Base-by-base conservation (phyloP, 2,888 invertebrate genomes). In the Bombylius major region DNA sequence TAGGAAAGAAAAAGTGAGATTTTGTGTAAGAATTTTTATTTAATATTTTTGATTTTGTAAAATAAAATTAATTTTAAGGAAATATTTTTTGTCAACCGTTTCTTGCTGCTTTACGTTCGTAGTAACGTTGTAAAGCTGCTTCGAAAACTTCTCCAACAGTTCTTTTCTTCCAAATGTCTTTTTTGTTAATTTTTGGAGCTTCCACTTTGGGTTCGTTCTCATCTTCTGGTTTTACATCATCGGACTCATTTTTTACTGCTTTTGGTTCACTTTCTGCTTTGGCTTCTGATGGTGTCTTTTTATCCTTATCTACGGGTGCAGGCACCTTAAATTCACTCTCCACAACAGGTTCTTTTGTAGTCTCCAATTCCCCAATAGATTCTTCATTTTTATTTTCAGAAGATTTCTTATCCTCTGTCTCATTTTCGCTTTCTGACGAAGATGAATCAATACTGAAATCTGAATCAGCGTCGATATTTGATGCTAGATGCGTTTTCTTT, bases 141-240 rank as follows among this genome's bases (percentile, higher is more conserved):
- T 87, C 85, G 71, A 86, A 88, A 4, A 82, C 79, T 52, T 79
- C 79, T 8, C 89, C 92, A 14, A 91, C 82, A 36, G 91, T 92
- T 63, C 91, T 78, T 67, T 92, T 92, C 65, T 84, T 82, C 89
- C 90, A 91, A 65, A 91, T 84, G 67, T 84, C 82, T 54, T 80
- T 72, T 75, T 84, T 85, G 68, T 85, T 82, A 58, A 80, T 74
- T 75, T 84, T 85, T 11, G 77, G 75, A 66, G 61, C 60, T 45
- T 64, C 63, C 50, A 47, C 58, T 58, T 51, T 67, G 23, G 23
- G 65, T 51, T 63, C 61, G 31, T 66, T 63, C 32, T 67, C 61
- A 5, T 65, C 61, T 47, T 62, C 61, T 6, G 61, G 13, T 7
- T 58, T 56, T 7, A 53, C 14, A 2, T 53, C 62, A 31, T 49